Evolutionary conservation across 2,797 vertebrate species (phyloP), one percentile per base, ranked within the genome.

Genomic region (Bradypodion ventrale): DNA sequence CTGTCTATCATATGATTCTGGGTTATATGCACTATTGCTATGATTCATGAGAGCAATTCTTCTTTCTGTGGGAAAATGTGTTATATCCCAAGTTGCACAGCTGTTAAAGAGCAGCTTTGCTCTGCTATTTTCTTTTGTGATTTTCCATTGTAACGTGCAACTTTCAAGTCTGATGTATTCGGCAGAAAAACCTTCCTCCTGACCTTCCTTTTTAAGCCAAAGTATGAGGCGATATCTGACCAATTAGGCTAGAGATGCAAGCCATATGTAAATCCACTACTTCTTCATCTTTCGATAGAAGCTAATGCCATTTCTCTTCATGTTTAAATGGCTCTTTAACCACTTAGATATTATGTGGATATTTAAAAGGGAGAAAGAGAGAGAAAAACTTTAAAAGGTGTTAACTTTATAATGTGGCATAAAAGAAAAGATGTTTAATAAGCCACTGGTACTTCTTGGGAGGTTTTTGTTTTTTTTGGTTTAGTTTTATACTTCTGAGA

Each of bases 371-470:
- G 60, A 32, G 32, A 89, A 78, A 87, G n/a, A 87, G n/a, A 87
- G 84, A 86, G 44, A 76, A 52, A 75, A 85, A 87, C 90, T 95
- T 96, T 94, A 92, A 96, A 96, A 95, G 92, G 93, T 93, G 90
- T 92, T 95, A 95, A 94, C 93, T 95, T 95, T 93, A 92, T 96
- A 89, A 89, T 93, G 81, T 87, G 75, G 80, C 92, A 94, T 94
- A 68, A 95, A 96, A 95, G 94, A 88, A 87, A 91, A 92, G 76
- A 92, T 93, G 92, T 94, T 91, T 94, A 95, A 96, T 95, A 95
- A 95, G 83, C 93, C 92, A 95, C 78, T 92, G 90, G 92, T 94
- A 96, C 88, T 95, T 96, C 94, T 96, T 95, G 95, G 93, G 90
- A 89, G 93, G 87, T 66, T 93, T 95, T 95, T 95, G n/a, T n/a